Evolutionary conservation across 2,888 invertebrate species (phyloP).

Genomic region (Lepetodrilus schrolli): DNA sequence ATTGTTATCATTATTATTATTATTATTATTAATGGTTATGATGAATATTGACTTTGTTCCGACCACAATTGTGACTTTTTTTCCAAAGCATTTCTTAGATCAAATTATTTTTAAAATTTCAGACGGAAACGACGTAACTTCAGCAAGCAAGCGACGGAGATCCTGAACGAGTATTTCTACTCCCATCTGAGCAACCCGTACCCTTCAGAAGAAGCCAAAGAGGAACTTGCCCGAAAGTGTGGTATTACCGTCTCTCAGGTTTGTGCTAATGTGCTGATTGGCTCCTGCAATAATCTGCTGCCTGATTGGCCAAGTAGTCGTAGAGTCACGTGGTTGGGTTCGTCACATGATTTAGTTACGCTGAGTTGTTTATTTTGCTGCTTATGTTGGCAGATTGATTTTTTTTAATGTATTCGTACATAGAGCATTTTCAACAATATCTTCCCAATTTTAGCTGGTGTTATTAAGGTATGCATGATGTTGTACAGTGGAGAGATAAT

Average conservation of each 20-base stretch:
- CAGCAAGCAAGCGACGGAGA: conserved; percentile 99
- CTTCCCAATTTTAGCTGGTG: background rate
- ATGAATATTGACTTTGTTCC: no score
- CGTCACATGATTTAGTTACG: conserved; percentile 3
- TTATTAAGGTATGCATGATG: background rate
- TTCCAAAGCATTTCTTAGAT: no score
- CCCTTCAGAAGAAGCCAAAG: conserved; percentile 99
- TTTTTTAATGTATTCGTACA: conserved; percentile 1
- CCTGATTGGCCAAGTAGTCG: conserved; percentile 16
- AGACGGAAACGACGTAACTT: conserved; percentile 94
- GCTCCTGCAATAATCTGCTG: no score
- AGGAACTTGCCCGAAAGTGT: conserved; percentile 98
- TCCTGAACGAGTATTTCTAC: conserved; percentile 99
- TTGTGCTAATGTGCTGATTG: conserved; percentile 32
- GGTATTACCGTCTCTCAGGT: conserved; percentile 98
- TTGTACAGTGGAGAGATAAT: background rate
- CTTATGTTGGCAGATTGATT: conserved; percentile 15
- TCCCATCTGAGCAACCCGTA: conserved; percentile 99
- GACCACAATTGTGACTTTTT: no score
- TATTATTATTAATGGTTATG: no score
- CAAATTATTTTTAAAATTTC: no score
- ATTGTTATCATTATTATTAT: no score
- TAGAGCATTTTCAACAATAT: background rate
- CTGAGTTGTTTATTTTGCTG: conserved; percentile 4
- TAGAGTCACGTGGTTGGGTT: conserved; percentile 24